phyloP scores from a whole-genome alignment of 2,888 invertebrate genomes.

The Sicus ferrugineus region DNA sequence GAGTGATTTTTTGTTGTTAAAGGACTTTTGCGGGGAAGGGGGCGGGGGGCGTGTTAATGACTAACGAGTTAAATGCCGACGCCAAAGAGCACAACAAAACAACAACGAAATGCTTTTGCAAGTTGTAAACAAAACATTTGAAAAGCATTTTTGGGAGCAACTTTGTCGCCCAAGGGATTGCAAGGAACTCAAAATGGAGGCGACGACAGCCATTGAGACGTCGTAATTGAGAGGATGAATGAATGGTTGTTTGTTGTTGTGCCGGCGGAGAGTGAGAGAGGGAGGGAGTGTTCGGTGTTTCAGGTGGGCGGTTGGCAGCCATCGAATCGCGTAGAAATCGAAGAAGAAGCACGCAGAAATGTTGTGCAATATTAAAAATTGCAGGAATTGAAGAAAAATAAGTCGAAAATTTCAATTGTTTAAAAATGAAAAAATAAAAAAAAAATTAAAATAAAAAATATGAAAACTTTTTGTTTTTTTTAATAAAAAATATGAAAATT shows the following conservation, averaged over 20 bases:
- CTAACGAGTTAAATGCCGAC: constrained; percentile 36
- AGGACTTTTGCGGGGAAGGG: not conserved
- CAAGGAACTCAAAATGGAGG: constrained; percentile 34
- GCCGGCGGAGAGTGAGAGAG: not conserved
- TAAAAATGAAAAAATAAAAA: not conserved
- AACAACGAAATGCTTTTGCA: constrained; percentile 11
- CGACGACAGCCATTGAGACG: constrained; percentile 51
- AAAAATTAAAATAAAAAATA: too few relatives aligned
- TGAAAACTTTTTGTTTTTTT: too few relatives aligned
- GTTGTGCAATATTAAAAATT: too few relatives aligned
- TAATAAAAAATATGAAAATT: too few relatives aligned
- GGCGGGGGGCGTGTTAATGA: constrained; percentile 38
- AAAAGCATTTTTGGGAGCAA: constrained; percentile 1
- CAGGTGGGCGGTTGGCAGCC: not conserved
- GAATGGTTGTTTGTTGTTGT: not conserved
- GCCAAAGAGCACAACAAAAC: constrained; percentile 29
- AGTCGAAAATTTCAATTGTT: not conserved
- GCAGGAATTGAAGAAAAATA: not conserved
- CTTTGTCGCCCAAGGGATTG: not conserved
- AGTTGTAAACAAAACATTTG: constrained; percentile 31
- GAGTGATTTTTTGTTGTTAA: too few relatives aligned
- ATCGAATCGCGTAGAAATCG: not conserved
- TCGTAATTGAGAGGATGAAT: constrained; percentile 42
- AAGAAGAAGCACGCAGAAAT: too few relatives aligned
- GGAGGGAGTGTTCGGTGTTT: too few relatives aligned